phyloP scores from a whole-genome alignment of 2,797 vertebrate species.

The Novumbra hubbsi region DNA sequence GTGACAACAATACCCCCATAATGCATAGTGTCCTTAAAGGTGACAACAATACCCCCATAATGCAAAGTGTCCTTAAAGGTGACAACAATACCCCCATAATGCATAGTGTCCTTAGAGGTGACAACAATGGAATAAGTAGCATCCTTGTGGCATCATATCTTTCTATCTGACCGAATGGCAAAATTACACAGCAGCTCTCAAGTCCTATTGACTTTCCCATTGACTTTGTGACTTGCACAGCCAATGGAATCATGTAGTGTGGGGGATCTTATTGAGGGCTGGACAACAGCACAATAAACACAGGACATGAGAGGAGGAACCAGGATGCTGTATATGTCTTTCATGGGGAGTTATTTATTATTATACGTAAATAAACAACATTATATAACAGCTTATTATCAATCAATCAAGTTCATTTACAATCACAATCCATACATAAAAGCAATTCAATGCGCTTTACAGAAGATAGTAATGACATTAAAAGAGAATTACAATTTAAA shows the following conservation, averaged over 20 bases:
- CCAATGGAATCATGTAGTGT: slow-evolving; percentile 45
- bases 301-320: background rate
- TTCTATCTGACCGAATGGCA: slow-evolving; percentile 31
- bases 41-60: no score
- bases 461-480: no score
- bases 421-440: no score
- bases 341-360: background rate
- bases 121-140: slow-evolving; percentile 27
- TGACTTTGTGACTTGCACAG: slow-evolving; percentile 42
- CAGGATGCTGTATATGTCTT: background rate
- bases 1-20: no score
- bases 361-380: background rate
- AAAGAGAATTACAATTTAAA: no score
- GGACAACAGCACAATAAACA: slow-evolving; percentile 24
- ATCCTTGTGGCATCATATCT: slow-evolving; percentile 34
- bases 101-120: no score
- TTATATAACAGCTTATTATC: no score
- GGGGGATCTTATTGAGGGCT: slow-evolving; percentile 28
- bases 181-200: slow-evolving; percentile 47
- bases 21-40: no score
- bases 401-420: no score
- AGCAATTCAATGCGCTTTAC: no score
- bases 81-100: no score
- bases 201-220: slow-evolving; percentile 52
- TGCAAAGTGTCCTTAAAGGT: no score